Evolutionary conservation across 2,888 invertebrate species (phyloP), one percentile per base, ranked within the genome.

Genomic region (Unio pictorum): DNA sequence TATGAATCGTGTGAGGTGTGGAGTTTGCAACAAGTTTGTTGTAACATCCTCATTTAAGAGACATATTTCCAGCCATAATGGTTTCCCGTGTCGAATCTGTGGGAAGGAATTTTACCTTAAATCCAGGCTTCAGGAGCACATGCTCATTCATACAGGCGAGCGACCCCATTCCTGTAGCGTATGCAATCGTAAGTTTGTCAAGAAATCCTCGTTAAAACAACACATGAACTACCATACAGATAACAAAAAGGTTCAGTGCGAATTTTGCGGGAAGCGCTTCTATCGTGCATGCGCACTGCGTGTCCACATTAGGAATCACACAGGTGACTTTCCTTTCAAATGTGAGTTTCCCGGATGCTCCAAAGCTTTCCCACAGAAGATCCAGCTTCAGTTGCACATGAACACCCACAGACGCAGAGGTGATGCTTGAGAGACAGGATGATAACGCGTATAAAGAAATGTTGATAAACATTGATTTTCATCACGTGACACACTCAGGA

Each of bases 191-290:
- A 67, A 65, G 57, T 77, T 77, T 34, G 61, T 73, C 64, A 77
- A 74, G 59, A 67, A 71, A 54, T 72, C 77, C 45, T 77, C 74
- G n/a, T 61, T 71, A 57, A 74, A 72, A 15, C 77, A 74, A 55
- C 77, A 77, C 63, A 67, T 68, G 60, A 74, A 74, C 61, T 77
- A 77, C 71, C 77, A 77, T 58, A 64, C 74, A 60, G 73, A 77
- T 45, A 67, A 77, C 65, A 65, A 69, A 60, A 64, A 63, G 34
- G 74, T 68, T 28, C n/a, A 61, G 63, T 77, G 77, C 55, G 59
- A 57, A n/a, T 77, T 65, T 57, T 77, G 77, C 58, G 54, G 64
- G 3, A 77, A 77, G 62, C 58, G 66, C 20, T 77, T 77, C 64
- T 74, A 77, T 66, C 74, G 74, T 66, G 74, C 74, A 63, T 77